Base-by-base conservation (phyloP, 2,113 vertebrate species). In the Synchiropus splendidus region DNA sequence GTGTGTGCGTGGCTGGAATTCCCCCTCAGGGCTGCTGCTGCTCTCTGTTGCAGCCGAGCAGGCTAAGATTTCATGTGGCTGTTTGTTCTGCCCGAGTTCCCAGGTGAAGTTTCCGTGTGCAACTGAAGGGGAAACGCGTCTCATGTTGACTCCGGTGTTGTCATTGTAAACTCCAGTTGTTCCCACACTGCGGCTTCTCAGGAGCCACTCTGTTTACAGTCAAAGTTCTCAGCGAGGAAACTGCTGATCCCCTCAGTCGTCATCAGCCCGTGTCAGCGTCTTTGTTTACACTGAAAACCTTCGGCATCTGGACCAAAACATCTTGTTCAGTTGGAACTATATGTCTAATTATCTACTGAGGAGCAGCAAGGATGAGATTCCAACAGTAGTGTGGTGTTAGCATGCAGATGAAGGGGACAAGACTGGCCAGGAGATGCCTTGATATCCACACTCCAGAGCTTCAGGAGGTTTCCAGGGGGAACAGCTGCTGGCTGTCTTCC, bases 181-280 rank as follows among this genome's bases (percentile, higher is more conserved):
- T 62, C 40, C 40, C 42, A 41, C 33, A 10, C 15, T 39, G 42
- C 36, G 40, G 35, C 37, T 57, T 41, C 49, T 48, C 34, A 17
- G 60, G 45, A 46, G 33, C 42, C 70, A 67, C 14, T 46, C 46
- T 64, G 53, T 72, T 72, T 71, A 67, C 43, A 41, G 42, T 31
- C 13, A 74, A 76, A 70, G 61, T 41, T 43, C 16, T 27, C 35
- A 12, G 34, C 49, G 46, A 4, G 60, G 72, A 59, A 30, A 70
- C 41, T 34, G 68, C n/a, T n/a, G n/a, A n/a, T n/a, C n/a, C n/a
- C n/a, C n/a, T n/a, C n/a, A n/a, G 63, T 69, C 64, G 68, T 61
- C 13, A 40, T 41, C 15, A 40, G 49, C 15, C 10, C 51, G 39
- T 4, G 37, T 66, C 68, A 64, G 67, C 55, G 40, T 54, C 54